Evolutionary conservation across 2,797 vertebrate species (phyloP), one percentile per base, ranked within the genome.

Genomic region (Phrynocephalus forsythii): DNA sequence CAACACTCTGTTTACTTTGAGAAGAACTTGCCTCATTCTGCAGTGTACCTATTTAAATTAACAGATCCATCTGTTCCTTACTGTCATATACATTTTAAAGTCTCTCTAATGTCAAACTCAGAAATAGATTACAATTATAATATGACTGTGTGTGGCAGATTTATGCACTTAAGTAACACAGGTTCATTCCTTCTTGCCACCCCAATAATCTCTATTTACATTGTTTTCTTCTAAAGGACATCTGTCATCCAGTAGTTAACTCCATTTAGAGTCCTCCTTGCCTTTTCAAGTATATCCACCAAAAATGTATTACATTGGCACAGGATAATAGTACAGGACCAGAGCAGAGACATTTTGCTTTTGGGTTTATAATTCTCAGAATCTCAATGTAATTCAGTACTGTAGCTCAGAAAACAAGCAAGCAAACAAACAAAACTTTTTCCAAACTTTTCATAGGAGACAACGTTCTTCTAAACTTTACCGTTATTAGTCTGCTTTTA

Each of bases 61-160:
- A 91, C 90, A 79, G 50, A 71, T 71, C 86, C 82, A 90, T 90
- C 89, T 93, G 87, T 81, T 92, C 28, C 6, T 88, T 94, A 56
- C 82, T 77, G 83, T 67, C 72, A n/a, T 90, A 85, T 89, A 92
- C 83, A 93, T 94, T 92, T 90, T 84, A 83, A 90, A 92, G 90
- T 91, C 60, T 89, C 50, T 83, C 5, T 92, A 88, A 91, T 90
- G 85, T 87, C 4, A 0, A 92, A 92, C 75, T 92, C 88, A 90
- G 30, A 91, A 71, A 22, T 24, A 91, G 91, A 3, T 22, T 60
- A 2, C 67, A 44, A 24, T 67, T 92, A 86, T 90, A 85, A 93
- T 82, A 77, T 85, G 84, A n/a, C 60, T 80, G 60, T 72, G 9
- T 71, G 13, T 77, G 73, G 90, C 85, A 84, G 89, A 30, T 84